Conservation (phyloP, 2,797 vertebrate species). For the Dermochelys coriacea region DNA sequence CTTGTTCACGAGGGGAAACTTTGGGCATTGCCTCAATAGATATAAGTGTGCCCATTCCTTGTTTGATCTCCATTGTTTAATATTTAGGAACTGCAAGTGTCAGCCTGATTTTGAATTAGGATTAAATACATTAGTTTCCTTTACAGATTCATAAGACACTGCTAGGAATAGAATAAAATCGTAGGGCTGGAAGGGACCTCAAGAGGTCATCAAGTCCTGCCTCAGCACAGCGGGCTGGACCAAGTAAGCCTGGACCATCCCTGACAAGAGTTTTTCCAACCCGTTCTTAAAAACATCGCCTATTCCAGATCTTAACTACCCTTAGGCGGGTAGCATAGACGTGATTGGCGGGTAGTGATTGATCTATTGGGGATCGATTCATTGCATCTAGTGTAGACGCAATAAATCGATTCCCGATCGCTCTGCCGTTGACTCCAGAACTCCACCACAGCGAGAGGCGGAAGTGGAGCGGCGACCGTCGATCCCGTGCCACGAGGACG, state of each 20-base stretch:
- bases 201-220: neutral
- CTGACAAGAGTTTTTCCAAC: neutral
- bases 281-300: neutral
- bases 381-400: too few relatives aligned
- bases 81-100: neutral
- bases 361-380: too few relatives aligned
- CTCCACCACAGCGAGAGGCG: too few relatives aligned
- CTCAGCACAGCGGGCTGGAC: neutral
- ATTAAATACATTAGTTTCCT: neutral
- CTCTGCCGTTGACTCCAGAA: too few relatives aligned
- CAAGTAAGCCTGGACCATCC: neutral
- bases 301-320: neutral
- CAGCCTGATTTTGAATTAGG: accelerated
- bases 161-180: neutral
- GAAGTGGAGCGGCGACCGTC: too few relatives aligned
- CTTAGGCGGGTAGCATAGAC: too few relatives aligned
- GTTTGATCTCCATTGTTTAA: accelerated
- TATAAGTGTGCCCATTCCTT: neutral
- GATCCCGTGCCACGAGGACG: too few relatives aligned
- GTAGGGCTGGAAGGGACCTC: neutral
- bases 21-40: neutral
- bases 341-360: too few relatives aligned
- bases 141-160: neutral
- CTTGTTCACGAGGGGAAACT: accelerated
- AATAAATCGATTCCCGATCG: too few relatives aligned